Percentiles rank a stretch among this genome's conserved stretches.
phyloP scores from a whole-genome alignment of 2,888 invertebrate species.

The Phalera bucephala region DNA sequence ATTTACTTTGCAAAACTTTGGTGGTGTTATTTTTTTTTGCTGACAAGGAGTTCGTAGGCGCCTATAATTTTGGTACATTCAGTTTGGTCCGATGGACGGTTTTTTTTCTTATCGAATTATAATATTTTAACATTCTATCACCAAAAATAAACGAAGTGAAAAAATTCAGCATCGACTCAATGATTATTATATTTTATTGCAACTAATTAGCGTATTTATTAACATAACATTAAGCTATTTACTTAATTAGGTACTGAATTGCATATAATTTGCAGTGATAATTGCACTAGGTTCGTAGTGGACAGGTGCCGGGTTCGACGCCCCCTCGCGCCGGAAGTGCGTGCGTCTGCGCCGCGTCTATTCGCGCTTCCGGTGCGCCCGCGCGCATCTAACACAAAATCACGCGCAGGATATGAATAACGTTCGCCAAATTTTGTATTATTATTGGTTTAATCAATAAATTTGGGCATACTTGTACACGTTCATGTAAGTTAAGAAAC shows the following conservation, averaged over 20 bases:
- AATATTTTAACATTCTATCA: no score
- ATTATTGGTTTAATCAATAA: slow-evolving; percentile 23
- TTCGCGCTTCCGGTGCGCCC: slow-evolving; percentile 73
- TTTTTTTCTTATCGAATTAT: no score
- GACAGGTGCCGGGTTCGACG: slow-evolving; percentile 73
- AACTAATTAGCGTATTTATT: slow-evolving; percentile 1
- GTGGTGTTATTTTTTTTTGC: no score
- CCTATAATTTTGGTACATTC: no score
- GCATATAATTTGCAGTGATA: slow-evolving; percentile 3
- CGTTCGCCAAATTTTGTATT: slow-evolving; percentile 31
- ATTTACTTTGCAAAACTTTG: no score
- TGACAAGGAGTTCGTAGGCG: no score
- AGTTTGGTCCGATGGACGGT: no score
- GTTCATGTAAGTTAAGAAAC: no score
- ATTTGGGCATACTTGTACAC: slow-evolving; percentile 2
- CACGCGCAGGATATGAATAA: slow-evolving; percentile 39
- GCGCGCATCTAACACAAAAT: slow-evolving; percentile 55
- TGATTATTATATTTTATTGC: background rate
- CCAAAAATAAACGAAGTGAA: no score
- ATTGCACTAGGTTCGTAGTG: slow-evolving; percentile 7
- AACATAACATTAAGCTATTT: background rate
- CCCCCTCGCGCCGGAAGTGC: slow-evolving; percentile 71
- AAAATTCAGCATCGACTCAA: no score
- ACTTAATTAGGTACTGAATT: slow-evolving; percentile 1
- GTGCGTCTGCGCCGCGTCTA: slow-evolving; percentile 79